phyloP scores from a whole-genome alignment of 2,113 vertebrate genomes.

The Microtus ochrogaster region DNA sequence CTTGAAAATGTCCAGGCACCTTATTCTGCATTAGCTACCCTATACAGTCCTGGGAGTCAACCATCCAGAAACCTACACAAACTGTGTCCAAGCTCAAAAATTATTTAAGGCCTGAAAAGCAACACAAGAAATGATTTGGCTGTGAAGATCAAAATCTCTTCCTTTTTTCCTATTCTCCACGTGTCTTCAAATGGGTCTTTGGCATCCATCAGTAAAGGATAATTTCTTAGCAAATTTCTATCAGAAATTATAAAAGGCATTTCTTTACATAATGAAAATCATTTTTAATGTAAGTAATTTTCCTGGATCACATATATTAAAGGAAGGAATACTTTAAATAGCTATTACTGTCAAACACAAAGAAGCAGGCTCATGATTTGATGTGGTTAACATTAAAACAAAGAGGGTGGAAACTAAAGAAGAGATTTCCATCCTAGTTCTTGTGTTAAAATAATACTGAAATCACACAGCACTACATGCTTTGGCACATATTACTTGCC shows the following conservation, averaged over 20 bases:
- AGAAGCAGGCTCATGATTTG: background rate
- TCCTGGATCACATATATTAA: background rate
- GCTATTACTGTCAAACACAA: slow-evolving; percentile 48
- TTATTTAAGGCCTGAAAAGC: background rate
- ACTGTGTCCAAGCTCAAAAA: background rate
- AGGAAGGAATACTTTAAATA: slow-evolving; percentile 40
- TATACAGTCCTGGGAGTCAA: slow-evolving; percentile 6
- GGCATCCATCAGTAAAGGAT: background rate
- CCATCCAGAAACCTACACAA: background rate
- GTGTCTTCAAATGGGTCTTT: background rate
- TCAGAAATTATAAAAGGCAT: background rate
- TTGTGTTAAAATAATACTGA: slow-evolving; percentile 53
- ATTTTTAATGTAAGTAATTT: slow-evolving; percentile 40
- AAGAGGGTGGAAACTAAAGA: background rate
- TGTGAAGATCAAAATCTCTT: background rate
- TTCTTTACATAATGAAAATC: background rate
- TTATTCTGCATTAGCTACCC: slow-evolving; percentile 35
- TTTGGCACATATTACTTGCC: slow-evolving; percentile 57
- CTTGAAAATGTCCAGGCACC: slow-evolving; percentile 25
- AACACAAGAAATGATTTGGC: slow-evolving; percentile 2
- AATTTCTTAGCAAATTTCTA: slow-evolving; percentile 28
- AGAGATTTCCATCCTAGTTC: background rate
- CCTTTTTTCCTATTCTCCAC: slow-evolving; percentile 37
- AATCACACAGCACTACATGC: background rate
- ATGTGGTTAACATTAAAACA: background rate